Evolutionary conservation across 2,797 vertebrate genomes (phyloP).

Genomic region (Pangasius macronema): DNA sequence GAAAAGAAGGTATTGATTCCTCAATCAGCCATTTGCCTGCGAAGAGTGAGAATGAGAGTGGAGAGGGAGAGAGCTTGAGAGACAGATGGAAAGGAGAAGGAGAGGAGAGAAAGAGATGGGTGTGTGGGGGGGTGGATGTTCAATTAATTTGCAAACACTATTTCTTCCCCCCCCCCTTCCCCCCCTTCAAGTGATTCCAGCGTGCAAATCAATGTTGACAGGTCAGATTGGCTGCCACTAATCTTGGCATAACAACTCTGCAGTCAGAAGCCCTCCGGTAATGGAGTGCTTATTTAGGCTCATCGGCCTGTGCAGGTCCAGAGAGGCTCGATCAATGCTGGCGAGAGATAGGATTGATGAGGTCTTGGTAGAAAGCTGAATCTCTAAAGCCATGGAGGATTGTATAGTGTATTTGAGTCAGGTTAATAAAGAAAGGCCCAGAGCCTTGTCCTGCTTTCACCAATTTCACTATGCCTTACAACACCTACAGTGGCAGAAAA

Average conservation of each 20-base stretch:
- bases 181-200: conserved; percentile 77
- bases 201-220: conserved; percentile 80
- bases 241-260: conserved; percentile 78
- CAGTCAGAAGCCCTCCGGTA: conserved; percentile 79
- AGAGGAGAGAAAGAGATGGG: conserved; percentile 41
- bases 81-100: conserved; percentile 30
- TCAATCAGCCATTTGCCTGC: conserved; percentile 63
- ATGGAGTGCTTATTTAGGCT: conserved; percentile 83
- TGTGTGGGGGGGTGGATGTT: conserved; percentile 62
- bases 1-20: conserved; percentile 74
- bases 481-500: conserved; percentile 38
- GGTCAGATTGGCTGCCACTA: conserved; percentile 77
- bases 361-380: conserved; percentile 45
- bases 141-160: conserved; percentile 76
- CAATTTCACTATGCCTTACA: conserved; percentile 39
- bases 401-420: conserved; percentile 39
- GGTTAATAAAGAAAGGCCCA: conserved; percentile 50
- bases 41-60: conserved; percentile 51
- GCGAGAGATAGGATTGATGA: conserved; percentile 79
- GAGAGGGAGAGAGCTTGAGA: conserved; percentile 10
- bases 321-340: conserved; percentile 80
- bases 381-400: conserved; percentile 47
- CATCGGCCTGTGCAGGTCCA: conserved; percentile 79
- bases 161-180: conserved; percentile 62
- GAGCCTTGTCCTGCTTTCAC: conserved; percentile 46